phyloP scores from a whole-genome alignment of 1,140 invertebrate genomes.

The Drosophila gunungcola region DNA sequence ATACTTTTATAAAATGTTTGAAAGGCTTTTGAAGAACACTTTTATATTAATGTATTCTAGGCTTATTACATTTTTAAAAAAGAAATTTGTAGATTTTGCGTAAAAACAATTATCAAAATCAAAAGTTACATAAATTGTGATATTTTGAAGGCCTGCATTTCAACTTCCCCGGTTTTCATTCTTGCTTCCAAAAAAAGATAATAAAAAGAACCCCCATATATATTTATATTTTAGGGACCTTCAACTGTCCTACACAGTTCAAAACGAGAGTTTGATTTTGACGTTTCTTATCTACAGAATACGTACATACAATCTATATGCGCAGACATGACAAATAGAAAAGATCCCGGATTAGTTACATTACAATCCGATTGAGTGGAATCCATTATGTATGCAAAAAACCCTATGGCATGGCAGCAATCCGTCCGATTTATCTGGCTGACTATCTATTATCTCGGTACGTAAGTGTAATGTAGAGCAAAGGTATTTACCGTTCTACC shows the following conservation, averaged over 20 bases:
- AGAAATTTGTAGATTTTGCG: neutral
- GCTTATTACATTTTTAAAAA: neutral
- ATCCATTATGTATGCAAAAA: conserved; percentile 38
- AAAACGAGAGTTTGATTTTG: conserved; percentile 27
- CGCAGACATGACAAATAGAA: conserved; percentile 29
- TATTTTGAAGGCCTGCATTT: neutral
- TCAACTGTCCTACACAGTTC: conserved; percentile 47
- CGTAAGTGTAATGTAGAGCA: conserved; percentile 30
- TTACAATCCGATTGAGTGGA: conserved; percentile 42
- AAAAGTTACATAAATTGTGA: neutral
- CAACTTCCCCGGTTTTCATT: neutral
- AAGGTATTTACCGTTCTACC: conserved; percentile 31
- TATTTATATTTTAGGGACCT: conserved; percentile 24
- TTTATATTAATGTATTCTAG: too few species aligned
- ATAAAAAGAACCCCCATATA: conserved; percentile 1
- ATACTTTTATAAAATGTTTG: too few species aligned
- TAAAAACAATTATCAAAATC: neutral
- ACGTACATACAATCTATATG: conserved; percentile 1
- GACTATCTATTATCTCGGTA: conserved; percentile 34
- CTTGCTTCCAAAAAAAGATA: neutral
- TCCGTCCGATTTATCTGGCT: conserved; percentile 15
- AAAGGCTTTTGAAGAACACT: too few species aligned
- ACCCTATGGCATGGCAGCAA: conserved; percentile 23
- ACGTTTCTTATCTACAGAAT: conserved; percentile 50
- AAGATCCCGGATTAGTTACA: conserved; percentile 40